Conservation (phyloP, 2,797 vertebrate genomes). For the Microchirus variegatus region DNA sequence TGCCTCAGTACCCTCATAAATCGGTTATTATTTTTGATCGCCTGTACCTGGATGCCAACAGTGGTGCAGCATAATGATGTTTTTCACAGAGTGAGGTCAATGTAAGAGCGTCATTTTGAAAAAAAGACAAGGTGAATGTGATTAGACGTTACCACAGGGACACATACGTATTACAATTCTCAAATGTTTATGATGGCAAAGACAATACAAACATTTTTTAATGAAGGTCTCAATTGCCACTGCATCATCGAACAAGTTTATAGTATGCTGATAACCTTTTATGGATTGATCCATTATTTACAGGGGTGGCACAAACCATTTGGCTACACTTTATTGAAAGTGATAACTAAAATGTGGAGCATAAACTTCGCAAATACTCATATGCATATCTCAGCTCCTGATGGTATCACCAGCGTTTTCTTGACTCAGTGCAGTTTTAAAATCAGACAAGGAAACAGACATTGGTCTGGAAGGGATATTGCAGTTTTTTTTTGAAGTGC, state of each 20-base stretch:
- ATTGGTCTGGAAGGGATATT: too few species aligned
- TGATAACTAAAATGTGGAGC: too few species aligned
- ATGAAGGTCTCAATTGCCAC: background rate
- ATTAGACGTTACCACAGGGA: background rate
- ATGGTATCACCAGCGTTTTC: too few species aligned
- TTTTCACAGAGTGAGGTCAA: constrained; percentile 27
- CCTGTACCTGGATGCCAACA: background rate
- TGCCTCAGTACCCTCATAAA: constrained; percentile 53
- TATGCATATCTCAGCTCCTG: too few species aligned
- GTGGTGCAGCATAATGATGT: constrained; percentile 15
- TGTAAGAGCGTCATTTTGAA: constrained; percentile 12
- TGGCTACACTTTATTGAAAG: too few species aligned
- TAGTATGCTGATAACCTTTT: too few species aligned
- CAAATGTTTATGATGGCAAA: background rate
- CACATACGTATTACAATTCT: background rate
- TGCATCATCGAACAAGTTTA: background rate
- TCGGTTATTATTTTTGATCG: constrained; percentile 49
- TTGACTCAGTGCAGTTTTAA: too few species aligned
- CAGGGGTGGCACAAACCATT: too few species aligned
- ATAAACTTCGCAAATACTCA: too few species aligned
- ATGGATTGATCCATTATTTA: too few species aligned
- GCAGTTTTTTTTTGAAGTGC: too few species aligned
- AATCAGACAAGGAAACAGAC: too few species aligned
- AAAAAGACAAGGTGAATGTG: background rate
- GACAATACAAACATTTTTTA: background rate